Percentiles rank a stretch among this genome's conserved stretches.
phyloP scores from a whole-genome alignment of 2,888 invertebrate species.

The Agrotis ipsilon region DNA sequence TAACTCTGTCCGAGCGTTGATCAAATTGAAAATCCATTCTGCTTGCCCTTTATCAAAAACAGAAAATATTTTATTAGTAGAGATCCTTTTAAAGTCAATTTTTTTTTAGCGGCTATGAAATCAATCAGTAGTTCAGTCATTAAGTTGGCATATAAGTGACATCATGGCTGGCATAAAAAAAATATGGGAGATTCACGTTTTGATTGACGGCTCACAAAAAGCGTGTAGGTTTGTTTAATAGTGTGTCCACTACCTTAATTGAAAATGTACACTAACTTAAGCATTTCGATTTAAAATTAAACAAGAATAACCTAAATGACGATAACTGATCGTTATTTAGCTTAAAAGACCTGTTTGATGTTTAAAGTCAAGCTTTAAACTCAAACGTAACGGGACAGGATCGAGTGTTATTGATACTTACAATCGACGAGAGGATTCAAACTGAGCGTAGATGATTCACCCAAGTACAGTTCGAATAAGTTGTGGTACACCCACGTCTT shows the following conservation, averaged over 20 bases:
- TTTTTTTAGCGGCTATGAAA: too few species aligned
- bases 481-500: conserved; percentile 85
- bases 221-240: too few species aligned
- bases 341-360: conserved; percentile 27
- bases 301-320: neutral
- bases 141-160: too few species aligned
- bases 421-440: conserved; percentile 84
- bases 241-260: too few species aligned
- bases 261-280: neutral
- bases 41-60: conserved; percentile 80
- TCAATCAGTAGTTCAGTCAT: too few species aligned
- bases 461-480: conserved; percentile 84
- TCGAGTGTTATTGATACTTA: conserved; percentile 72
- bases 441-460: conserved; percentile 80
- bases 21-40: conserved; percentile 84
- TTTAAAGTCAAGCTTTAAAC: conserved; percentile 32
- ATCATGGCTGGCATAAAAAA: too few species aligned
- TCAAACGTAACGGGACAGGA: conserved; percentile 13
- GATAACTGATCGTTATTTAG: neutral
- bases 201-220: too few species aligned
- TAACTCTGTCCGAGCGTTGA: conserved; percentile 79
- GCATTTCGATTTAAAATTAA: neutral
- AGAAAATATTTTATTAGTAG: neutral
- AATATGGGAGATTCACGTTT: too few species aligned
- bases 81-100: neutral